Evolutionary conservation across 2,113 vertebrate species (phyloP).

Genomic region (Phrynosoma platyrhinos): DNA sequence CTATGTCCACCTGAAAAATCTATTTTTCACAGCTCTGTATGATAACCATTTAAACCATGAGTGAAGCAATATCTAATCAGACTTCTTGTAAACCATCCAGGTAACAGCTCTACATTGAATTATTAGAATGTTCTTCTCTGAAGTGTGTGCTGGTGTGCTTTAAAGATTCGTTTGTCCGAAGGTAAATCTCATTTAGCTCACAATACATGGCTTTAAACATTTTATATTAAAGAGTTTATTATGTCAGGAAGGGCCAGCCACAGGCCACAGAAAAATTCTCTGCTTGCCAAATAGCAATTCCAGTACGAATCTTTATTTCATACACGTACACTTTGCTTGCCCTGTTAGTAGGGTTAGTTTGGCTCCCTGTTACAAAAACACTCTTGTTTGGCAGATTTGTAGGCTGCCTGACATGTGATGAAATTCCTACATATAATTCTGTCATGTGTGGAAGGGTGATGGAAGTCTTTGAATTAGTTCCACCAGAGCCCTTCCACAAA

Average conservation of each 20-base stretch:
- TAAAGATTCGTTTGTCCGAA: slow-evolving; percentile 20
- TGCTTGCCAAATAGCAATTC: background rate
- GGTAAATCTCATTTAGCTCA: slow-evolving; percentile 29
- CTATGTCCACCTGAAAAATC: background rate
- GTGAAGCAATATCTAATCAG: slow-evolving; percentile 24
- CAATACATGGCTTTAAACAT: background rate
- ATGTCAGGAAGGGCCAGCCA: slow-evolving; percentile 4
- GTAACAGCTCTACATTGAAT: slow-evolving; percentile 32
- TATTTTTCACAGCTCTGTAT: slow-evolving; percentile 47
- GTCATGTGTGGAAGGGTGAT: background rate
- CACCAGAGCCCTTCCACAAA: background rate
- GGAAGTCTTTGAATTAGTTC: background rate
- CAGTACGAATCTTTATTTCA: background rate
- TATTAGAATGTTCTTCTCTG: slow-evolving; percentile 20
- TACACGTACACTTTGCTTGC: background rate
- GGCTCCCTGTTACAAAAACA: background rate
- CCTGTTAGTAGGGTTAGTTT: background rate
- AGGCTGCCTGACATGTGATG: background rate
- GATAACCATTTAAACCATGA: slow-evolving; percentile 6
- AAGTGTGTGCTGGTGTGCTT: slow-evolving; percentile 8
- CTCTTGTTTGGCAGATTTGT: background rate
- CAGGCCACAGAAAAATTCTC: slow-evolving; percentile 18
- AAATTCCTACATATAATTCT: background rate
- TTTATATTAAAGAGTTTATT: slow-evolving; percentile 30
- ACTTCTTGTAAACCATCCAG: background rate